Conservation (phyloP, 2,113 vertebrate species). For the Xiphophorus couchianus region DNA sequence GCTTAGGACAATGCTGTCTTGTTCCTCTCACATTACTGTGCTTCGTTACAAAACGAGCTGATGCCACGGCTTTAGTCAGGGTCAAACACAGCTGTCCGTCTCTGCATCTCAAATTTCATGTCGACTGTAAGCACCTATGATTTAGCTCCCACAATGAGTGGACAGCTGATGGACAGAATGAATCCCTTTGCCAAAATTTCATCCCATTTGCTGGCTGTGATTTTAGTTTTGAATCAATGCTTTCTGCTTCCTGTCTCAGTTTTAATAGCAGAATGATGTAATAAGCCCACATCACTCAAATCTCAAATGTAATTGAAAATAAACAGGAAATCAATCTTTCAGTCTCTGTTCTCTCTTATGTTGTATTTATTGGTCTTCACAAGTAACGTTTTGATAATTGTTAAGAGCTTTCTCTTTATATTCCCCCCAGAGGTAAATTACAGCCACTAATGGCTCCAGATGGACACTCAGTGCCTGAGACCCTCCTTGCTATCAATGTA, state of each 20-base stretch:
- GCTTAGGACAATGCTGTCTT: slow-evolving; percentile 66
- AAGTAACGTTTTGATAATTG: background rate
- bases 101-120: slow-evolving; percentile 66
- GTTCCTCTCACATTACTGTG: slow-evolving; percentile 75
- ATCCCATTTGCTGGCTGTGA: slow-evolving; percentile 19
- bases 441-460: background rate
- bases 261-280: background rate
- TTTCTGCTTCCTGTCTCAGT: background rate
- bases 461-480: background rate
- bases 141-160: slow-evolving; percentile 23
- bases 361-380: background rate
- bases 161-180: slow-evolving; percentile 3
- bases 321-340: background rate
- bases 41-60: slow-evolving; percentile 74
- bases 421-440: background rate
- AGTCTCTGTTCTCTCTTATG: background rate
- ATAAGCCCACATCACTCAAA: no score
- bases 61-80: slow-evolving; percentile 67
- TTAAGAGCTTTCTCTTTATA: background rate
- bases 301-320: no score
- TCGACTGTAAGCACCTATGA: slow-evolving; percentile 59
- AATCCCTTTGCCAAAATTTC: slow-evolving; percentile 13
- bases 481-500: background rate
- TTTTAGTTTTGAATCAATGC: slow-evolving; percentile 27
- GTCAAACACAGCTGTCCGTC: slow-evolving; percentile 57